Evolutionary conservation across 2,797 vertebrate species (phyloP).

Genomic region (Halcyon smyrnensis): DNA sequence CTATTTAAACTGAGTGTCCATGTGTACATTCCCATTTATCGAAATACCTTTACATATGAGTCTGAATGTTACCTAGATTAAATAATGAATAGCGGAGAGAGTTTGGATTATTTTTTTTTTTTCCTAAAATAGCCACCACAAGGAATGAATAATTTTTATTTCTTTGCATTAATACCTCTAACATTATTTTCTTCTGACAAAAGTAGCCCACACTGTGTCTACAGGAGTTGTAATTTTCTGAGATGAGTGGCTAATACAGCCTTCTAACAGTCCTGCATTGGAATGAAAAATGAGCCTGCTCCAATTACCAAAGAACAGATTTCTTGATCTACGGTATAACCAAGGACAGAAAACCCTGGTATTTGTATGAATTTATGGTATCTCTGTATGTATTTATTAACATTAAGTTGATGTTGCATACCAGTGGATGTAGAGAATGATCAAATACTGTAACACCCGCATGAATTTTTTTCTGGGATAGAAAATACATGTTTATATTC

Average conservation of each 20-base stretch:
- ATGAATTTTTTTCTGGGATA: slow-evolving; percentile 53
- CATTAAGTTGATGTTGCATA: slow-evolving; percentile 29
- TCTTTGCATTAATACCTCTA: slow-evolving; percentile 9
- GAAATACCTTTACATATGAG: slow-evolving; percentile 25
- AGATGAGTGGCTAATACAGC: not conserved
- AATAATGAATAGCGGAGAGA: slow-evolving; percentile 6
- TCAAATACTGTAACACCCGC: slow-evolving; percentile 30
- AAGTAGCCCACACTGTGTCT: not conserved
- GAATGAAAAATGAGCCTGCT: slow-evolving; percentile 53
- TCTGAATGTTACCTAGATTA: slow-evolving; percentile 49
- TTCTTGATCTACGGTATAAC: slow-evolving; percentile 63
- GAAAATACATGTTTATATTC: slow-evolving; percentile 59
- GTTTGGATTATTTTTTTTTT: not conserved
- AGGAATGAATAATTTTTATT: slow-evolving; percentile 1
- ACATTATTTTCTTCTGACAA: not conserved
- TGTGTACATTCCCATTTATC: slow-evolving; percentile 62
- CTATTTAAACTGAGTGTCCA: slow-evolving; percentile 73
- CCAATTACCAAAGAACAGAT: slow-evolving; percentile 79
- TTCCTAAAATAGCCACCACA: not conserved
- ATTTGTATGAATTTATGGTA: slow-evolving; percentile 71
- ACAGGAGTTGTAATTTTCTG: not conserved
- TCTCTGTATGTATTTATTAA: slow-evolving; percentile 53
- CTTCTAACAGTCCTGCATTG: slow-evolving; percentile 11
- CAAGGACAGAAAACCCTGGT: slow-evolving; percentile 66
- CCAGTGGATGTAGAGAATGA: slow-evolving; percentile 46